Conservation (phyloP, 1,140 invertebrate species). For the Drosophila aff. region DNA sequence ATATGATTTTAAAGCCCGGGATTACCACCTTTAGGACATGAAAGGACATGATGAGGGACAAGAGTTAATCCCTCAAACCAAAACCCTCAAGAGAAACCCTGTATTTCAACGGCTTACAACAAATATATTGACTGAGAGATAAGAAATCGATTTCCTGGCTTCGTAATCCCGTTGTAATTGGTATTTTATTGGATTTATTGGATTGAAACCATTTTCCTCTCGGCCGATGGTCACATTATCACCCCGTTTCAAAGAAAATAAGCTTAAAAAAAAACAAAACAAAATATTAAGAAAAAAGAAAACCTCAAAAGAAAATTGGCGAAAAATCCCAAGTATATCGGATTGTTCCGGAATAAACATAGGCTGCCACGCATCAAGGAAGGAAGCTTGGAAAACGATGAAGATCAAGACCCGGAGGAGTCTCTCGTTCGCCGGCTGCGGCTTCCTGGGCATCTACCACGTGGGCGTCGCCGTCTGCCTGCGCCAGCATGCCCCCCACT, state of each 20-base stretch:
- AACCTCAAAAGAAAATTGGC: neutral
- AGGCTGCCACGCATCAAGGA: neutral
- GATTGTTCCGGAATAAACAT: neutral
- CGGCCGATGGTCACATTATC: constrained; percentile 6
- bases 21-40: neutral
- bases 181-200: constrained; percentile 27
- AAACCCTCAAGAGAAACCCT: neutral
- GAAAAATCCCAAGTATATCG: neutral
- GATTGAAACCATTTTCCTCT: constrained; percentile 5
- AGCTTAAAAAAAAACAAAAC: constrained; percentile 20
- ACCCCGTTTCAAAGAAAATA: constrained; percentile 4
- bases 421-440: constrained; percentile 98
- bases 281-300: constrained; percentile 20
- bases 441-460: constrained; percentile 99
- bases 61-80: no score
- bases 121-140: neutral
- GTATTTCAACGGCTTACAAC: neutral
- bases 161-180: neutral
- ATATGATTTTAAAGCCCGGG: neutral
- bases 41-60: neutral
- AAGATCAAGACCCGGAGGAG: constrained; percentile 87
- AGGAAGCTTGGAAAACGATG: neutral
- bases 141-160: constrained; percentile 9
- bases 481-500: constrained; percentile 97
- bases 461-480: constrained; percentile 98